phyloP scores from a whole-genome alignment of 1,140 invertebrate species.

The Drosophila sucinea region DNA sequence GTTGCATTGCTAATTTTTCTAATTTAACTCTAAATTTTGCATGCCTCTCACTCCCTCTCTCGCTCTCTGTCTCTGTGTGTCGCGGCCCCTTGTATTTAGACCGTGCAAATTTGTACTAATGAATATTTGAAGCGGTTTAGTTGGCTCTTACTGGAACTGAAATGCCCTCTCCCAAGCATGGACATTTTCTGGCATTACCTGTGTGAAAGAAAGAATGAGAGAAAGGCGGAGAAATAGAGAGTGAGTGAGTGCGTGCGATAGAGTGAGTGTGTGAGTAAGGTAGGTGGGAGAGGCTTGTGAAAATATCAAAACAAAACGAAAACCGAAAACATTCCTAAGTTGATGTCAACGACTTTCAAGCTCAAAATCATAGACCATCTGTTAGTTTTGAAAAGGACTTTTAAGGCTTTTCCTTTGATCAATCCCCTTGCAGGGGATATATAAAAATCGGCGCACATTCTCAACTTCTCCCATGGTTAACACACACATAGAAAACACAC shows the following conservation, averaged over 20 bases:
- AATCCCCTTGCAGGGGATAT: neutral
- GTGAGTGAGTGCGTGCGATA: neutral
- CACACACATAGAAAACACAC: neutral
- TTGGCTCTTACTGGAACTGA: neutral
- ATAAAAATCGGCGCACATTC: neutral
- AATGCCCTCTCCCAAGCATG: neutral
- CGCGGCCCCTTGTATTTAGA: neutral
- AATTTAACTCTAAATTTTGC: slow-evolving; percentile 2
- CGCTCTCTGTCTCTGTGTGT: no score
- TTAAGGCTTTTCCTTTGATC: no score
- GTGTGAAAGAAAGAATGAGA: neutral
- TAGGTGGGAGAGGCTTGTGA: neutral
- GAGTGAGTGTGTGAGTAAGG: no score
- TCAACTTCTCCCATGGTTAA: neutral
- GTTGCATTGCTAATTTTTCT: slow-evolving; percentile 46
- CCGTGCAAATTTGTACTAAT: slow-evolving; percentile 1
- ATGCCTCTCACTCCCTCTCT: neutral
- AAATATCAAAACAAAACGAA: neutral
- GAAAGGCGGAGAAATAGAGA: neutral
- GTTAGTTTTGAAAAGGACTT: no score
- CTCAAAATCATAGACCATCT: neutral
- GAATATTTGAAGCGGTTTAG: neutral
- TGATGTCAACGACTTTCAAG: neutral
- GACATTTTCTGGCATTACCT: slow-evolving; percentile 9
- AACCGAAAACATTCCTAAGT: neutral